Evolutionary conservation across 2,797 vertebrate species (phyloP).

Genomic region (Tadarida brasiliensis): DNA sequence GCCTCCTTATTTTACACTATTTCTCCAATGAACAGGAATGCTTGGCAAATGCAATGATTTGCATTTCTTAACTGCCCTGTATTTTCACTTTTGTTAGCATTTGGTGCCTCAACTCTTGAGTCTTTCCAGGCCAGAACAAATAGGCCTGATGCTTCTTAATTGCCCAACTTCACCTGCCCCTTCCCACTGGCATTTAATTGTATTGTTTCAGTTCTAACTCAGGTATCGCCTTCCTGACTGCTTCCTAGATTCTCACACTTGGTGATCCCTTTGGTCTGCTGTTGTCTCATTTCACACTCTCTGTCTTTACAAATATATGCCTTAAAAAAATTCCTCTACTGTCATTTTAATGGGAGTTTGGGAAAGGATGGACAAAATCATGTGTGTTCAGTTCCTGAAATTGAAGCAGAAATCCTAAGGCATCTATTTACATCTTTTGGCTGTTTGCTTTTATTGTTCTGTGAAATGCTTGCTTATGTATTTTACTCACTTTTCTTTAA

Average conservation of each 20-base stretch:
- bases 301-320: not conserved
- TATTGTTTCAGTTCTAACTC: not conserved
- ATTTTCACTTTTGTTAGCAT: not conserved
- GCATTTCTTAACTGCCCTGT: not conserved
- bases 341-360: not conserved
- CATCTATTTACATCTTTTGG: not conserved
- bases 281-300: not conserved
- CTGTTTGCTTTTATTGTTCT: not conserved
- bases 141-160: not conserved
- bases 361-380: not conserved
- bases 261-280: not conserved
- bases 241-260: not conserved
- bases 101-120: not conserved
- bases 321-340: not conserved
- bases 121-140: not conserved
- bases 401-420: not conserved
- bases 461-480: not conserved
- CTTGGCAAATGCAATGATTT: not conserved
- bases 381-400: not conserved
- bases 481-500: not conserved
- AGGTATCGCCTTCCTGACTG: not conserved
- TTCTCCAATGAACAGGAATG: not conserved
- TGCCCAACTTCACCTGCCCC: not conserved
- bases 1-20: not conserved
- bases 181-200: not conserved